Evolutionary conservation across 1,140 invertebrate genomes (phyloP).

Genomic region (Grapholita molesta): DNA sequence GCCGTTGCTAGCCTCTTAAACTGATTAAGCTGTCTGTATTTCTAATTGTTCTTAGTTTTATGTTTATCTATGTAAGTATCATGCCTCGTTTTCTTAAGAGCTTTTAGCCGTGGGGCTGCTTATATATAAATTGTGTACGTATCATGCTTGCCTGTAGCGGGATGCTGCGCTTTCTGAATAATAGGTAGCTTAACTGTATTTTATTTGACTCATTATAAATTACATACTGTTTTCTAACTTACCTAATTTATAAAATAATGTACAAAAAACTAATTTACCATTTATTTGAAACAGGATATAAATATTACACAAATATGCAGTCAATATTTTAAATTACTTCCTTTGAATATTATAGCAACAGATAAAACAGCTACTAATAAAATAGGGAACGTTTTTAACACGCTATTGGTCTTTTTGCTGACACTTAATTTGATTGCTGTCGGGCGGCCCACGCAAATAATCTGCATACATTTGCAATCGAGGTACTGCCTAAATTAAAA

Average conservation of each 20-base stretch:
- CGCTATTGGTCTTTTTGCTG: slow-evolving; percentile 17
- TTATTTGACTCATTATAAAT: no score
- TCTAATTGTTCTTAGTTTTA: not conserved
- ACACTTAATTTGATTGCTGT: slow-evolving; percentile 21
- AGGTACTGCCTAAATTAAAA: slow-evolving; percentile 15
- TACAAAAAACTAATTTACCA: no score
- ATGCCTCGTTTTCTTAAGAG: not conserved
- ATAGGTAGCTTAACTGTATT: not conserved
- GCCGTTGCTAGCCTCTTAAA: not conserved
- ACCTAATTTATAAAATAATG: no score
- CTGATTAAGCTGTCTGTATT: not conserved
- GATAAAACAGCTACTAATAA: not conserved
- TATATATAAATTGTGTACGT: not conserved
- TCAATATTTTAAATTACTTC: not conserved
- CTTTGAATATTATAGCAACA: not conserved
- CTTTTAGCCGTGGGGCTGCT: not conserved
- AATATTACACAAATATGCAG: not conserved
- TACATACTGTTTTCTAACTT: no score
- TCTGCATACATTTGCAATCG: slow-evolving; percentile 23
- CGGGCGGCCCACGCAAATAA: slow-evolving; percentile 21
- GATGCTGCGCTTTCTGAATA: not conserved
- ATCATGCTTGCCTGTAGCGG: not conserved
- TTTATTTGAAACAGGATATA: not conserved
- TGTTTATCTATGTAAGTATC: not conserved
- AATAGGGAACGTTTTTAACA: slow-evolving; percentile 8